Base-by-base conservation (phyloP, 2,797 vertebrate species). In the Cirrhinus molitorella region DNA sequence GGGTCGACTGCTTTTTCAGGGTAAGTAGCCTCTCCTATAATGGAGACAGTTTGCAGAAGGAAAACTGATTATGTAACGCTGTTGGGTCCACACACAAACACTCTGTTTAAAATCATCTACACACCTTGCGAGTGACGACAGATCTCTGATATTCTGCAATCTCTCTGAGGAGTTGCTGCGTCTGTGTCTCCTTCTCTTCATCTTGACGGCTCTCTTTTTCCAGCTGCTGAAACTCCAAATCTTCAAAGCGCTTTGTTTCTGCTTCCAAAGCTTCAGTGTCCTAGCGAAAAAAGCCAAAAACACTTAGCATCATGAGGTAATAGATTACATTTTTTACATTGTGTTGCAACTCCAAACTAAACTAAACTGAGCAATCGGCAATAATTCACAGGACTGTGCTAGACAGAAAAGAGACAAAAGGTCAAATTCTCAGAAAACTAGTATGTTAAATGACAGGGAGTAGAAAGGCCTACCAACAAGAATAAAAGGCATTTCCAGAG, bases 141-240 rank as follows among this genome's bases (percentile, higher is more conserved):
- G 94, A 96, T 37, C 96, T 95, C 81, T 99, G 97, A 91, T 95
- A 97, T 65, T 99, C 97, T 0, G 97, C 95, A 3, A 96, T 96
- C 89, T 99, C 96, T 87, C 95, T 91, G 76, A 98, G 92, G 71
- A 98, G 93, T 88, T 97, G 95, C 73, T 98, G 96, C 19, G 91
- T 95, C 85, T 94, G 90, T 19, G 93, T 96, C 89, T 98, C 96
- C 85, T 97, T 97, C 90, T 97, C 97, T 90, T 99, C 97, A n/a
- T 96, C 95, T 80, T 97, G 94, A 71, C 94, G 93, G 80, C 96
- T 97, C 92, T 98, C 96, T 47, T 88, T 95, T 87, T 99, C 98
- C 86, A 99, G 93, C 89, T 97, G 97, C 88, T 98, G 97, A 93
- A 99, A 98, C 91, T 99, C 97, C 86, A 98, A 85, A 87, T 99